Conservation (phyloP, 2,113 vertebrate species). For the Daubentonia madagascariensis region DNA sequence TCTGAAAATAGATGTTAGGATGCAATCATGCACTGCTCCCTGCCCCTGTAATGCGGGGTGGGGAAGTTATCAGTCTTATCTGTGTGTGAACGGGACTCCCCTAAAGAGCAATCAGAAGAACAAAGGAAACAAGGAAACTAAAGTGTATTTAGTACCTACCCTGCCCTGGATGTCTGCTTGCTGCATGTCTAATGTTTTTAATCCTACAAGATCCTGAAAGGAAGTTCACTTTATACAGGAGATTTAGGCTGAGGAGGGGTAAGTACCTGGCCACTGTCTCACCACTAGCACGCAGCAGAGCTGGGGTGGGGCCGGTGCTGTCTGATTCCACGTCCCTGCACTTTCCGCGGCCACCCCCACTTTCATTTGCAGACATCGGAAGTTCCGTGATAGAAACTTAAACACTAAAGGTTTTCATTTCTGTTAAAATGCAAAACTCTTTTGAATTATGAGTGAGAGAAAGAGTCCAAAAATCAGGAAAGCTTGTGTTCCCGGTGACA, state of each 20-base stretch:
- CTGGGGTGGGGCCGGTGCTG: not conserved
- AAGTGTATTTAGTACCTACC: not conserved
- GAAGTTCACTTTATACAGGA: not conserved
- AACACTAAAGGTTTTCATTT: not conserved
- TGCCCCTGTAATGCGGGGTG: not conserved
- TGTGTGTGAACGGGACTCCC: not conserved
- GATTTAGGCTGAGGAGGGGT: not conserved
- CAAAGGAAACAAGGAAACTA: not conserved
- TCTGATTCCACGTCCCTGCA: not conserved
- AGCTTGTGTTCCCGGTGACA: not conserved
- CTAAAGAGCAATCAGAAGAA: not conserved
- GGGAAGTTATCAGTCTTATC: not conserved
- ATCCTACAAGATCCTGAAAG: not conserved
- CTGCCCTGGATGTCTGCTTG: not conserved
- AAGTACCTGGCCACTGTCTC: not conserved
- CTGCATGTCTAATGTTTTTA: not conserved
- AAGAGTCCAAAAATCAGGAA: not conserved
- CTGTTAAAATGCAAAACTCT: not conserved
- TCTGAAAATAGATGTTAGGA: not conserved
- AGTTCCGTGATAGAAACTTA: not conserved
- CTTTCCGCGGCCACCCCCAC: accelerated
- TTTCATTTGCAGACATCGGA: not conserved
- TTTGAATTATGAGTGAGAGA: not conserved
- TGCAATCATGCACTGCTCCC: not conserved
- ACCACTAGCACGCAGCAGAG: accelerated